Conservation (phyloP, 2,888 invertebrate genomes). For the Neoaliturus tenellus region DNA sequence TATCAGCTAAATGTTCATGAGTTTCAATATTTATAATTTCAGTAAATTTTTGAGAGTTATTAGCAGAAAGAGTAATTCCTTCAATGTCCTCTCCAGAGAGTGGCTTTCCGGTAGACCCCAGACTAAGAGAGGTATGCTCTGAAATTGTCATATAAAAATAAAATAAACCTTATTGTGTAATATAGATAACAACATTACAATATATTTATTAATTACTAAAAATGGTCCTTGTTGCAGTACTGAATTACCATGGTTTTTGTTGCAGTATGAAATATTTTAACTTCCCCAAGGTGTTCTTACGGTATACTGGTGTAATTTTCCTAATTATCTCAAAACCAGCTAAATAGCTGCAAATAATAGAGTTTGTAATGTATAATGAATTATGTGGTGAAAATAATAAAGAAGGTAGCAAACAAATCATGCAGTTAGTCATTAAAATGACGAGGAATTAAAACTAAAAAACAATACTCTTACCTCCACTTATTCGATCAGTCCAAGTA, state of each 20-base stretch:
- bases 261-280: neutral
- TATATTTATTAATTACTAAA: no score
- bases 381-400: constrained; percentile 36
- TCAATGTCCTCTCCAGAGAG: neutral
- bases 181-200: neutral
- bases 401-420: neutral
- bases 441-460: neutral
- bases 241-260: neutral
- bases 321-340: no score
- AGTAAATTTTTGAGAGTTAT: neutral
- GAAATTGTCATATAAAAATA: constrained; percentile 12
- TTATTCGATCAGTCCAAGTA: constrained; percentile 61
- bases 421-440: neutral
- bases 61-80: neutral
- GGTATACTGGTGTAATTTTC: neutral
- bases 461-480: constrained; percentile 57
- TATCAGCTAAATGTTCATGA: constrained; percentile 12
- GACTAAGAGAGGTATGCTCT: neutral
- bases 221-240: constrained; percentile 27
- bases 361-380: neutral
- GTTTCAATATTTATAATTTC: constrained; percentile 26
- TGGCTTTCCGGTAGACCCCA: neutral
- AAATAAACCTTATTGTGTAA: neutral
- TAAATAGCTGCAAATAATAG: no score
- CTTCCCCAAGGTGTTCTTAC: neutral